Conservation (phyloP, 2,113 vertebrate species). For the Caranx melampygus region DNA sequence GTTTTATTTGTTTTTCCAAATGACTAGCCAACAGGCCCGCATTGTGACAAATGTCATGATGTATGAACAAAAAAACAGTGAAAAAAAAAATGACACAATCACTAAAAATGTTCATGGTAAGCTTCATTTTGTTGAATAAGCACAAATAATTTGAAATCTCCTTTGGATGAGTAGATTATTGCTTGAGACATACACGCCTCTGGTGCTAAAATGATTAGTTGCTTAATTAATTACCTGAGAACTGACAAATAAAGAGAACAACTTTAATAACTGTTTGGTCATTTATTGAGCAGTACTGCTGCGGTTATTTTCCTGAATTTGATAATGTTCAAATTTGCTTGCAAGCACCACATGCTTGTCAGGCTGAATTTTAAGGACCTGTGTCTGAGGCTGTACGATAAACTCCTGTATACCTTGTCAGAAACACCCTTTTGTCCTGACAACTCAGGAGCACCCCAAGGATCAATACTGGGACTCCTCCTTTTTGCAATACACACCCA, state of each 20-base stretch:
- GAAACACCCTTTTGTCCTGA: neutral
- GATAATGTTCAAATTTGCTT: no score
- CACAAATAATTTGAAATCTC: neutral
- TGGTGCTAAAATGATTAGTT: neutral
- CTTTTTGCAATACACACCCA: no score
- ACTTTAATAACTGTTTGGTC: neutral
- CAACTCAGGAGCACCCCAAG: neutral
- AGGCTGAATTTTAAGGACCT: neutral
- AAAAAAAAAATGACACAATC: neutral
- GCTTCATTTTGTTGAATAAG: no score
- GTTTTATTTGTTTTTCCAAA: constrained; percentile 19
- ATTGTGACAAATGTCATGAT: constrained; percentile 4
- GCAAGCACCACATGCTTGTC: neutral
- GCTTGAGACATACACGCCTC: neutral
- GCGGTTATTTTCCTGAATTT: neutral
- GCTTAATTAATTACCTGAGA: neutral
- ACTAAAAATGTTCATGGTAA: neutral
- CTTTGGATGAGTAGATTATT: neutral
- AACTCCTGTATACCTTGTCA: neutral
- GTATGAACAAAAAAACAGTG: neutral
- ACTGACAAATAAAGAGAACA: neutral
- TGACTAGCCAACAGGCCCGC: constrained; percentile 4
- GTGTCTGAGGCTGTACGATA: neutral
- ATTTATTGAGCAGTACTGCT: neutral
- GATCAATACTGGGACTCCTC: no score